Evolutionary conservation across 2,888 invertebrate species (phyloP).

Genomic region (Xylota segnis): DNA sequence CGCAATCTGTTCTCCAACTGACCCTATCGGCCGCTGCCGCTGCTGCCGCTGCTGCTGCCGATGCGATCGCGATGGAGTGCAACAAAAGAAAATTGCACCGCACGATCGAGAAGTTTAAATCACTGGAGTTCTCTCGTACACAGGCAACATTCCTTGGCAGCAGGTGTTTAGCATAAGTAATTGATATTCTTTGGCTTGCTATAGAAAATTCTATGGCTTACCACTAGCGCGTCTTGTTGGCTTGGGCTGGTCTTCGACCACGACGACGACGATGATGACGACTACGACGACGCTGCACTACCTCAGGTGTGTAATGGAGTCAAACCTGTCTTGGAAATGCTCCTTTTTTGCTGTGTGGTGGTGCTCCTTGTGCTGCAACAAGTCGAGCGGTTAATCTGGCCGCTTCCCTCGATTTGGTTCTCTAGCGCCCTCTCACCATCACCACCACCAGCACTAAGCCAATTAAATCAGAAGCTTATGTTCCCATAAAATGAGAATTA

Average conservation of each 20-base stretch:
- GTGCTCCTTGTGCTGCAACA: conserved; percentile 64
- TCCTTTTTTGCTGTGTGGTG: conserved; percentile 65
- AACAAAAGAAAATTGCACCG: conserved; percentile 73
- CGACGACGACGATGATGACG: conserved; percentile 24
- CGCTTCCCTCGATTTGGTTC: conserved; percentile 57
- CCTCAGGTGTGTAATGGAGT: conserved; percentile 74
- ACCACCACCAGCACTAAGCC: conserved; percentile 50
- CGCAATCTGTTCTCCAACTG: conserved; percentile 51
- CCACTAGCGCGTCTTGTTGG: conserved; percentile 58
- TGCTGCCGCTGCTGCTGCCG: conserved; percentile 25
- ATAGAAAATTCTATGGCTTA: conserved; percentile 70
- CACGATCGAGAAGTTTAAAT: conserved; percentile 71
- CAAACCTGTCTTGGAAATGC: conserved; percentile 76
- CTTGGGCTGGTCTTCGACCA: conserved; percentile 16
- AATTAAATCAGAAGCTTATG: conserved; percentile 77
- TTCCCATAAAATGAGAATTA: conserved; percentile 74
- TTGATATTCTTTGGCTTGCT: conserved; percentile 82
- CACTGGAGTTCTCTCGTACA: conserved; percentile 58
- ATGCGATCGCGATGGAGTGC: no score
- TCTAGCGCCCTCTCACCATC: conserved; percentile 68
- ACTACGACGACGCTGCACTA: conserved; percentile 41
- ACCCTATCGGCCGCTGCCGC: conserved; percentile 48
- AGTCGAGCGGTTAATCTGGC: conserved; percentile 75
- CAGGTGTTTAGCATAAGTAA: conserved; percentile 85
- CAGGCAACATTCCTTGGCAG: conserved; percentile 83